Percentiles rank a stretch among this genome's conserved stretches.
These are phyloP conservation scores for Pelagia noctiluca DNA, from an alignment of 30 jellyfish, hydroid and myxozoan genomes.

Conservation along the genomic window DNA sequence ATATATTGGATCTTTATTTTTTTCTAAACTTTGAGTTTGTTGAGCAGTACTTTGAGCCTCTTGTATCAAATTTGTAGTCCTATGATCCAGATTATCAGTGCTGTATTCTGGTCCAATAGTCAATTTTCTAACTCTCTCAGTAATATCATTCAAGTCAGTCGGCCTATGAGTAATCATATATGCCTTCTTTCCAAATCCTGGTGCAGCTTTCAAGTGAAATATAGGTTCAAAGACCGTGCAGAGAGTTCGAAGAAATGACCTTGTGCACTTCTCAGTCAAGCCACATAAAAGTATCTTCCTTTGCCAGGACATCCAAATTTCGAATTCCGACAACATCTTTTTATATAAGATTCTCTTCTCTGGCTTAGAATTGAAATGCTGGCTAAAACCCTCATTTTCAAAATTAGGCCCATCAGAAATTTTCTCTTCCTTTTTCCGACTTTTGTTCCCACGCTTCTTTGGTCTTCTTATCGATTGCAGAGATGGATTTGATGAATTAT, in stretches of 20 bases:
- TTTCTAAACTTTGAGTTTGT: too few relatives aligned
- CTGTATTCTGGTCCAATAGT: too few relatives aligned
- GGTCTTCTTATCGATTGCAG: neutral
- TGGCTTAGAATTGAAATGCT: slow-evolving; percentile 47
- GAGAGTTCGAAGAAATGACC: slow-evolving; percentile 57
- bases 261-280: slow-evolving; percentile 66
- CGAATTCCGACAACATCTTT: slow-evolving; percentile 31
- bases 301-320: slow-evolving; percentile 77
- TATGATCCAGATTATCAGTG: too few relatives aligned
- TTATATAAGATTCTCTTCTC: slow-evolving; percentile 56
- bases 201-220: slow-evolving; percentile 27
- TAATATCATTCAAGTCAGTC: neutral
- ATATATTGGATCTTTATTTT: too few relatives aligned
- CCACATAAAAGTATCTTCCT: slow-evolving; percentile 64
- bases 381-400: slow-evolving; percentile 10
- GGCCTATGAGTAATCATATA: neutral
- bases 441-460: neutral
- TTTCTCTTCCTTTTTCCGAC: neutral
- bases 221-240: slow-evolving; percentile 82
- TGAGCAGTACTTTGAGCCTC: too few relatives aligned
- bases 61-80: too few relatives aligned
- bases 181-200: neutral
- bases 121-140: too few relatives aligned
- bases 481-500: too few relatives aligned
- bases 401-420: neutral